These are phyloP conservation scores for Hippocampus zosterae DNA, from an alignment of 2,113 vertebrate species.

Conservation along the genomic window DNA sequence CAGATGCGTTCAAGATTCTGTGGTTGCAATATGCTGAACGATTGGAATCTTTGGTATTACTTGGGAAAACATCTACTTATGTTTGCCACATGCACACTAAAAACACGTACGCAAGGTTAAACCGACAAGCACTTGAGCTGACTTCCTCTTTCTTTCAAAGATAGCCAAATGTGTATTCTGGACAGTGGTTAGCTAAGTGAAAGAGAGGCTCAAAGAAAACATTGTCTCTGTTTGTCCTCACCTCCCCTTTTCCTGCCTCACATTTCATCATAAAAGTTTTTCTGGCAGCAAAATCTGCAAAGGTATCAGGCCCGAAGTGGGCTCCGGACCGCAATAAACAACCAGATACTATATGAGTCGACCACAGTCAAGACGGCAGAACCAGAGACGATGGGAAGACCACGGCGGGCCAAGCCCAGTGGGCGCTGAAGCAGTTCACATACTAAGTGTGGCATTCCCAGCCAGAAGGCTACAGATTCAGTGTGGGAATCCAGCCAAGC, in stretches of 20 bases:
- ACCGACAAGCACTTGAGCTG: constrained; percentile 27
- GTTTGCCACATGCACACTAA: background rate
- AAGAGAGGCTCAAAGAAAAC: constrained; percentile 63
- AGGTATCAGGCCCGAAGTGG: constrained; percentile 49
- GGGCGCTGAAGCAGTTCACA: constrained; percentile 11
- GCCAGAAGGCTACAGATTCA: constrained; percentile 5
- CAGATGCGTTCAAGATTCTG: constrained; percentile 77
- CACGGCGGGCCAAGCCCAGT: constrained; percentile 38
- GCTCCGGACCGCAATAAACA: constrained; percentile 58
- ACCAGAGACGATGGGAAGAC: constrained; percentile 41
- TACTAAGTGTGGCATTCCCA: constrained; percentile 33
- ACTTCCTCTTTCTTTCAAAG: constrained; percentile 42
- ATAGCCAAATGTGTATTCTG: constrained; percentile 59
- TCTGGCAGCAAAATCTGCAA: constrained; percentile 56
- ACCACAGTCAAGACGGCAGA: constrained; percentile 52
- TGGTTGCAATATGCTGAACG: constrained; percentile 66
- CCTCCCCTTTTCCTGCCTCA: constrained; percentile 62
- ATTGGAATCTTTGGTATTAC: constrained; percentile 61
- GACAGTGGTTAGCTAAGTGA: constrained; percentile 58
- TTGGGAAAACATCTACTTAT: constrained; percentile 20
- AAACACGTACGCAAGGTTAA: constrained; percentile 21
- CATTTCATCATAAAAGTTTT: constrained; percentile 71
- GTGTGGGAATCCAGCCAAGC: background rate
- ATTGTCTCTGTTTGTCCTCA: constrained; percentile 62
- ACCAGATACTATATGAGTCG: constrained; percentile 47